Evolutionary conservation across 2,113 vertebrate species (phyloP).

Genomic region (Urocitellus parryii): DNA sequence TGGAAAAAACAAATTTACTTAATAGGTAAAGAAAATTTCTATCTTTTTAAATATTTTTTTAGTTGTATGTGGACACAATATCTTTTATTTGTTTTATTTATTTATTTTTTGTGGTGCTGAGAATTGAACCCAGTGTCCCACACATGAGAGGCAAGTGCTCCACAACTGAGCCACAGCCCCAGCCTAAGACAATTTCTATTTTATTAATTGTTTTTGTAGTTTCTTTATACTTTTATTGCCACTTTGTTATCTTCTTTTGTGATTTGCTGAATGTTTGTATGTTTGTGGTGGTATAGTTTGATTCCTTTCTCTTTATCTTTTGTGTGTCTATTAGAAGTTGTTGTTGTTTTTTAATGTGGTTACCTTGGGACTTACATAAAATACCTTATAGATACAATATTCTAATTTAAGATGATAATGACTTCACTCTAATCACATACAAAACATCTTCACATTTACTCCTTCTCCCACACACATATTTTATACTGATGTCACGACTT

Average conservation of each 20-base stretch:
- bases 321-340: not conserved
- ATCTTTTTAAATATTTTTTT: too few species aligned
- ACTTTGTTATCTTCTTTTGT: not conserved
- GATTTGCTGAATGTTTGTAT: not conserved
- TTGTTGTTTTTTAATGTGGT: not conserved
- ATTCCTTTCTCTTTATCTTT: not conserved
- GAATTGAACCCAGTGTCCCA: too few species aligned
- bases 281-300: not conserved
- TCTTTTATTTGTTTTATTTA: too few species aligned
- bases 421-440: not conserved
- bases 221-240: not conserved
- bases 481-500: not conserved
- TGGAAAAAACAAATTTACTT: too few species aligned
- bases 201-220: not conserved
- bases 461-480: not conserved
- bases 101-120: too few species aligned
- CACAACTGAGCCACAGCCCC: too few species aligned
- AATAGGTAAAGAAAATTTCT: not conserved
- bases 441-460: not conserved
- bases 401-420: not conserved
- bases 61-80: too few species aligned
- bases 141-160: too few species aligned
- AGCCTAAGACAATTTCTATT: not conserved
- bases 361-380: not conserved
- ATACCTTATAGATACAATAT: not conserved